Conservation (phyloP, 2,113 vertebrate genomes). For the Oreochromis niloticus region DNA sequence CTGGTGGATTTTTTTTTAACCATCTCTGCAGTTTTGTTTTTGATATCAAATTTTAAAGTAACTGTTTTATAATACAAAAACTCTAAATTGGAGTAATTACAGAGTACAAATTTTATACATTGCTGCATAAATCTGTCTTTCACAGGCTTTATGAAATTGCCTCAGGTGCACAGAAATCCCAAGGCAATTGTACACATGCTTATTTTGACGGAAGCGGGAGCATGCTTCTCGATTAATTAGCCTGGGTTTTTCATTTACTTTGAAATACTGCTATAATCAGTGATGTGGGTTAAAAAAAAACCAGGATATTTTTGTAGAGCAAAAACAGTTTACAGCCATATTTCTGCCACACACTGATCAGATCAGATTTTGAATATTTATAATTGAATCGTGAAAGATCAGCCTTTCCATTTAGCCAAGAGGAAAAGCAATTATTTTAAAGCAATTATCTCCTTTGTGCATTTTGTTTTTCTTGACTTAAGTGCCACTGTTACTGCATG, state of each 20-base stretch:
- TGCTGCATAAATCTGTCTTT: neutral
- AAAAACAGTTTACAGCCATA: neutral
- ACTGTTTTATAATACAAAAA: neutral
- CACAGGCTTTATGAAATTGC: neutral
- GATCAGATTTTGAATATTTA: neutral
- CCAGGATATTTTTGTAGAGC: neutral
- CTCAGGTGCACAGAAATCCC: constrained; percentile 12
- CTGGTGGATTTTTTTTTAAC: neutral
- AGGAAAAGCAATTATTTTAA: neutral
- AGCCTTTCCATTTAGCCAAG: neutral
- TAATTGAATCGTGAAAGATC: neutral
- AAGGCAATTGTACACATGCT: constrained; percentile 1
- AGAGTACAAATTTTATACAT: neutral
- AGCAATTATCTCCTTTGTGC: neutral
- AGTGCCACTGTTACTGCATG: neutral
- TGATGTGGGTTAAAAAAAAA: neutral
- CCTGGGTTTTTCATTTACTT: neutral
- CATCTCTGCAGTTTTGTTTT: neutral
- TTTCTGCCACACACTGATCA: neutral
- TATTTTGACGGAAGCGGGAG: neutral
- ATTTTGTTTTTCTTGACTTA: neutral
- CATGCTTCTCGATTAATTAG: neutral
- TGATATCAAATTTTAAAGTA: neutral
- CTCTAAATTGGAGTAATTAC: neutral
- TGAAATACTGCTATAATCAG: neutral